Percentiles rank a stretch among this genome's conserved stretches.
Evolutionary conservation across 2,888 invertebrate species (phyloP).

Genomic region (Philonicus albiceps): DNA sequence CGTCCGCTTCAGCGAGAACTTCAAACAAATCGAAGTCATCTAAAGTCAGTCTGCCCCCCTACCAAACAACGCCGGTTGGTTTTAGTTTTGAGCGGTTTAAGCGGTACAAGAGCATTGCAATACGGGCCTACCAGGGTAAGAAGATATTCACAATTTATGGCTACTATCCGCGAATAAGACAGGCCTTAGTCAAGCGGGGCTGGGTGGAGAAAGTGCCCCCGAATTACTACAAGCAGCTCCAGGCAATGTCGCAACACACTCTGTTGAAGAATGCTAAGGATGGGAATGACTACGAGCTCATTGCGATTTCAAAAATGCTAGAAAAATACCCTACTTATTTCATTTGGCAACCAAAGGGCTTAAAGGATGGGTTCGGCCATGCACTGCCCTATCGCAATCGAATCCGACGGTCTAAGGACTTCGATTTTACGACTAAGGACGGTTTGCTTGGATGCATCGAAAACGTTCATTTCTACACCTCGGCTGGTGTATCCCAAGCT

Average conservation of each 20-base stretch:
- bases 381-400: constrained; percentile 57
- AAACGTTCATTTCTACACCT: constrained; percentile 57
- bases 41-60: not conserved
- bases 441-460: constrained; percentile 62
- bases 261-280: constrained; percentile 56
- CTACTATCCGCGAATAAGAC: constrained; percentile 55
- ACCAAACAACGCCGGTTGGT: not conserved
- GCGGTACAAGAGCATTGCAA: constrained; percentile 30
- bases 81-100: constrained; percentile 43
- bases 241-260: constrained; percentile 55
- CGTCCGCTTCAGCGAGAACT: not conserved
- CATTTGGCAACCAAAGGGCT: constrained; percentile 69
- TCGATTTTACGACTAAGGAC: constrained; percentile 66
- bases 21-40: not conserved
- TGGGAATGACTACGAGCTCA: constrained; percentile 59
- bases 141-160: constrained; percentile 60
- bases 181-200: constrained; percentile 70
- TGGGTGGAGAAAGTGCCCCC: constrained; percentile 76
- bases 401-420: constrained; percentile 53
- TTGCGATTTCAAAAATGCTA: constrained; percentile 70
- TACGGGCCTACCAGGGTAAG: constrained; percentile 55
- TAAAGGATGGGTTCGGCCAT: constrained; percentile 52
- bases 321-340: constrained; percentile 72
- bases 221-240: constrained; percentile 55
- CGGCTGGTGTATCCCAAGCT: constrained; percentile 61